Conservation (phyloP, 2,113 vertebrate species). For the Channa argus region DNA sequence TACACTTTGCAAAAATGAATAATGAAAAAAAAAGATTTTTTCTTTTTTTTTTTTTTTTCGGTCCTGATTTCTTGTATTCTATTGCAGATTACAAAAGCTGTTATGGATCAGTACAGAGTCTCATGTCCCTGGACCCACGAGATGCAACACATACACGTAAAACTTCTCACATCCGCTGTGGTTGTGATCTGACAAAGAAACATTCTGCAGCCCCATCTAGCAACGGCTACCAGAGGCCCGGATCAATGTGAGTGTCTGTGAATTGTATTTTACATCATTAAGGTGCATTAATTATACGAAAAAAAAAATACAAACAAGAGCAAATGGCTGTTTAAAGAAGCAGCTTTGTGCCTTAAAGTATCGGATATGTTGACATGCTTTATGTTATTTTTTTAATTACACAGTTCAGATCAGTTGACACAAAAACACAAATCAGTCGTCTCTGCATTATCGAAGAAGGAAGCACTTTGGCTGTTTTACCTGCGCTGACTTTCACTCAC, state of each 20-base stretch:
- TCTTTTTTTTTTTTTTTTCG: no score
- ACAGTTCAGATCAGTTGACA: no score
- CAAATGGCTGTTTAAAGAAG: neutral
- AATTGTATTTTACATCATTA: neutral
- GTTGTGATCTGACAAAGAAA: conserved; percentile 86
- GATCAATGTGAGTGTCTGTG: conserved; percentile 88
- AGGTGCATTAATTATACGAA: no score
- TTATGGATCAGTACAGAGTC: conserved; percentile 92
- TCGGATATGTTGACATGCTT: neutral
- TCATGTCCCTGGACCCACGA: conserved; percentile 87
- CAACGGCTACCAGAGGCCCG: conserved; percentile 95
- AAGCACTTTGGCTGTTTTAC: no score
- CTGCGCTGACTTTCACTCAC: no score
- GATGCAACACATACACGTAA: conserved; percentile 62
- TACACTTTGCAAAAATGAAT: neutral
- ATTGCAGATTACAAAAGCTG: conserved; percentile 91
- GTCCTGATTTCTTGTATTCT: conserved; percentile 41
- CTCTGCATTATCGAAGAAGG: no score
- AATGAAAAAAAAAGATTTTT: neutral
- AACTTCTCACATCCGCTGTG: conserved; percentile 81
- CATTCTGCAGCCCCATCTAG: conserved; percentile 85
- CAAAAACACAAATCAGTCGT: no score
- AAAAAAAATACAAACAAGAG: neutral
- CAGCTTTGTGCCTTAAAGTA: no score
- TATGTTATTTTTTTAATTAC: no score